A percentile compares a stretch with the other conserved stretches of the same genome.
These are phyloP conservation scores for Borostomias antarcticus DNA, from an alignment of 2,797 vertebrate genomes.

Conservation along the genomic window DNA sequence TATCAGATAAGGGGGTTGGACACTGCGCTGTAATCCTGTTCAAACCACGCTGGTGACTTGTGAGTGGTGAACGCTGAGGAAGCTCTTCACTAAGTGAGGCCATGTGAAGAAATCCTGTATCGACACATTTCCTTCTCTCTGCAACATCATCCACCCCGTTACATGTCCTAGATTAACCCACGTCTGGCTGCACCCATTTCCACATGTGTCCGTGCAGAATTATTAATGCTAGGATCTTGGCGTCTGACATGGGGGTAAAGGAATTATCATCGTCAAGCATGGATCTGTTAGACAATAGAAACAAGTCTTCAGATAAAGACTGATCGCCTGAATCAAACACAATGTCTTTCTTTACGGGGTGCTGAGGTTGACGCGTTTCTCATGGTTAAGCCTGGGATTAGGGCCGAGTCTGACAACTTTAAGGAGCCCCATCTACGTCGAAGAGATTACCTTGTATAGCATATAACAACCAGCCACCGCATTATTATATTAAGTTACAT, in stretches of 20 bases:
- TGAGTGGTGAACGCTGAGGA: conserved; percentile 51
- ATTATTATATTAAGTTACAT: neutral
- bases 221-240: neutral
- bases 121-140: conserved; percentile 13
- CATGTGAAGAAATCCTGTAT: conserved; percentile 47
- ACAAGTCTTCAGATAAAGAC: neutral
- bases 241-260: neutral
- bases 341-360: neutral
- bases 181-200: neutral
- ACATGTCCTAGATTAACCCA: no score
- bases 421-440: neutral
- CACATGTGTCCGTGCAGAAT: neutral
- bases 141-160: neutral
- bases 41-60: conserved; percentile 62
- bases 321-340: neutral
- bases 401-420: no score
- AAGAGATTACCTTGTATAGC: neutral
- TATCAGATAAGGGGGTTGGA: conserved; percentile 75
- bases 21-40: conserved; percentile 76
- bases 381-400: neutral
- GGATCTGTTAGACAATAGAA: neutral
- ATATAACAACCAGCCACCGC: neutral
- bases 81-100: conserved; percentile 66
- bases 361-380: neutral
- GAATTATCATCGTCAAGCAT: neutral